phyloP scores from a whole-genome alignment of 2,888 invertebrate genomes.

The Mycalesis mineus region DNA sequence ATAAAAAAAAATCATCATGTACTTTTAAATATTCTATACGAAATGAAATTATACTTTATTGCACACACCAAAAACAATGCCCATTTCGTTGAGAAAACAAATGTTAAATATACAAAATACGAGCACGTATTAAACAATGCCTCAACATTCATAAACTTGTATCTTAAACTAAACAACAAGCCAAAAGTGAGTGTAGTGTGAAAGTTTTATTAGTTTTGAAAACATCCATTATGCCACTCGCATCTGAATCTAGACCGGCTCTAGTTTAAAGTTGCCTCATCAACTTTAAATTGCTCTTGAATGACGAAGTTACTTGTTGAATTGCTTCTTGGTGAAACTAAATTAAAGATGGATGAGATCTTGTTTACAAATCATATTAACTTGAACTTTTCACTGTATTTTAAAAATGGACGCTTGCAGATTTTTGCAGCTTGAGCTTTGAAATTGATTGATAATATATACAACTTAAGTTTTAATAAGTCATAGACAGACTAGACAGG shows the following conservation, averaged over 20 bases:
- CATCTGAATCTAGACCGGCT: slow-evolving; percentile 13
- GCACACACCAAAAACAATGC: no score
- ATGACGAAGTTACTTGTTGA: slow-evolving; percentile 18
- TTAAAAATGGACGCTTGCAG: no score
- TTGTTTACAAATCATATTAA: neutral
- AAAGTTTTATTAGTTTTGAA: slow-evolving; percentile 20
- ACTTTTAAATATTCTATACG: no score
- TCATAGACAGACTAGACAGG: no score
- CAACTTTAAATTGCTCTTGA: slow-evolving; percentile 16
- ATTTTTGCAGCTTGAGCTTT: no score
- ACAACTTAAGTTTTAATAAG: no score
- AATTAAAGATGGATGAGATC: neutral
- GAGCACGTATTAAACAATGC: neutral
- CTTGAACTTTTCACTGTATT: no score
- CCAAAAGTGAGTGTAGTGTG: neutral
- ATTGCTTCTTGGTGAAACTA: slow-evolving; percentile 12
- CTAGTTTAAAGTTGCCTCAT: slow-evolving; percentile 16
- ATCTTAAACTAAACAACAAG: neutral
- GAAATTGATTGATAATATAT: no score
- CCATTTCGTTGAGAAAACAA: no score
- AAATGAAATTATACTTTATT: no score
- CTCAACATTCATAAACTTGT: neutral
- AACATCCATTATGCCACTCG: slow-evolving; percentile 11
- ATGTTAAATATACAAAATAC: no score
- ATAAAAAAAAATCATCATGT: no score